Evolutionary conservation across 2,113 vertebrate species (phyloP).

Genomic region (Xenopus laevis): DNA sequence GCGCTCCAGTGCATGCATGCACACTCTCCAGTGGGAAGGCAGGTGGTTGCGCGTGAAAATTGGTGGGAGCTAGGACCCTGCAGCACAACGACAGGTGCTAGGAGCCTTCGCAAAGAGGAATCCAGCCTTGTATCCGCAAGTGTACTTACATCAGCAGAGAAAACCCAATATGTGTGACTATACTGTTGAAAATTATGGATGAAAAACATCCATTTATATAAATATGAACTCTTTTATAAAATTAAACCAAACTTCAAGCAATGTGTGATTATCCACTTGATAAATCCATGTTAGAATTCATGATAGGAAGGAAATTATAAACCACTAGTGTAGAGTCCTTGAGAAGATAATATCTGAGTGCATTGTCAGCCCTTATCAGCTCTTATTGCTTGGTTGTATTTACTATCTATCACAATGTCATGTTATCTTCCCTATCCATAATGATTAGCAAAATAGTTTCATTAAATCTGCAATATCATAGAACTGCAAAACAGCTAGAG

Average conservation of each 20-base stretch:
- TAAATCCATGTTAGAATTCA: constrained; percentile 12
- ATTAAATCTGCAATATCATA: neutral
- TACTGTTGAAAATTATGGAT: neutral
- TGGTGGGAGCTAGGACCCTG: no score
- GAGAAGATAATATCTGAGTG: constrained; percentile 1
- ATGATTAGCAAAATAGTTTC: neutral
- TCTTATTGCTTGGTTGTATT: neutral
- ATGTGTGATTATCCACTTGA: constrained; percentile 34
- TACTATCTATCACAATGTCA: constrained; percentile 4
- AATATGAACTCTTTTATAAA: constrained; percentile 11
- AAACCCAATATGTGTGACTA: neutral
- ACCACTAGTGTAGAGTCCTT: constrained; percentile 4
- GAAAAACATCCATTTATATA: neutral
- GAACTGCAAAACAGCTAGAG: neutral
- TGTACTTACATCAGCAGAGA: neutral
- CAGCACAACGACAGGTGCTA: no score
- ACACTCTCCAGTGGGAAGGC: no score
- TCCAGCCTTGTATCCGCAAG: no score
- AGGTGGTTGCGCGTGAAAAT: no score
- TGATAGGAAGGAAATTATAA: constrained; percentile 29
- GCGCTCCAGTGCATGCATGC: no score
- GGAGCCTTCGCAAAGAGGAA: no score
- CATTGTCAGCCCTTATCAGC: neutral
- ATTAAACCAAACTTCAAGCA: constrained; percentile 17
- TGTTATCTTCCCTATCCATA: neutral